Base-by-base conservation (phyloP, 2,113 vertebrate species). In the Pavo muticus region DNA sequence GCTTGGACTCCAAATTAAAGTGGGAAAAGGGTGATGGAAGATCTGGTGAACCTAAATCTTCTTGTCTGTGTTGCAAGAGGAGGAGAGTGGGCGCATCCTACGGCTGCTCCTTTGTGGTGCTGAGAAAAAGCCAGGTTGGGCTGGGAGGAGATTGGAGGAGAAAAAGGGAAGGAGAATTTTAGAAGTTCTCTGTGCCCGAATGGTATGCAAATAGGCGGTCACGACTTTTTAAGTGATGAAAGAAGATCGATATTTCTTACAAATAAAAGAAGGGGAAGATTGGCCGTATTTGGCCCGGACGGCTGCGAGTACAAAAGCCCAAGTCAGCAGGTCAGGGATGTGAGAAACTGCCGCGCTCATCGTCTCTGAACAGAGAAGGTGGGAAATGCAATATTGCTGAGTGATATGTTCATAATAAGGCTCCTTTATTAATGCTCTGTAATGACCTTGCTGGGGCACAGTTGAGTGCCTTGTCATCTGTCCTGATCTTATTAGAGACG, bases 381-480 rank as follows among this genome's bases (percentile, higher is more conserved):
- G 90, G 72, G 70, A 83, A 87, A 32, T 5, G 42, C 91, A 77
- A 14, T 69, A 32, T 40, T 70, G 21, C 77, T 42, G 95, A 87
- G 77, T 14, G 87, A 87, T 93, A n/a, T 17, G 45, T 40, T 93
- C 84, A 56, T 87, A 68, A 91, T 64, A 48, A 69, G 71, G 18
- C 75, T 95, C 84, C 5, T 40, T 94, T 95, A 94, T 92, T 95
- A 95, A 96, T 84, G 94, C 81, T 86, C 30, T 14, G 57, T 85
- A 78, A 95, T 37, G 94, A 94, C 96, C 94, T 97, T 94, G 91
- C 80, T 1, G 35, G 87, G 89, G 87, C 93, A 94, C 95, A 92
- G 91, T 69, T 80, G 94, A 97, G 86, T 56, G 81, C 91, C 95
- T 94, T 78, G 84, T 96, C 94, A 95, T 96, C 90, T 24, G 72